phyloP scores from a whole-genome alignment of 2,888 invertebrate species.

The Ecliptopera silaceata region DNA sequence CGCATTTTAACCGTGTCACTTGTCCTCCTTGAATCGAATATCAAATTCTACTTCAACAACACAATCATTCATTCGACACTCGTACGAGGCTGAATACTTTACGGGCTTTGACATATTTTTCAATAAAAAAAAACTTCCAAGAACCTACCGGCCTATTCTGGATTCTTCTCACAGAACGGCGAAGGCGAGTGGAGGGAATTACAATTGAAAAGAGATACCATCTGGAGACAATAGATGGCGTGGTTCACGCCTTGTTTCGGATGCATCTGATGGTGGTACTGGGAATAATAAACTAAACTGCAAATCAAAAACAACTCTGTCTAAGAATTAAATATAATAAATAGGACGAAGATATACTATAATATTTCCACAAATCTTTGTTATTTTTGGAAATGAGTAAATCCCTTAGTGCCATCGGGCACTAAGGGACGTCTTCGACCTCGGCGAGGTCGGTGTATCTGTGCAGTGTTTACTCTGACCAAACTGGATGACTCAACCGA shows the following conservation, averaged over 20 bases:
- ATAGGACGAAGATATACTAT: not conserved
- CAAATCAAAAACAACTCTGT: not conserved
- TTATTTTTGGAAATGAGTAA: too few relatives aligned
- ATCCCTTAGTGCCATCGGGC: too few relatives aligned
- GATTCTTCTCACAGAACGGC: conserved; percentile 59
- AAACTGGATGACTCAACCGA: too few relatives aligned
- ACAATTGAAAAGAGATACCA: conserved; percentile 53
- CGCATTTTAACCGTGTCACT: not conserved
- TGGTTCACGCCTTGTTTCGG: conserved; percentile 37
- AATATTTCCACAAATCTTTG: too few relatives aligned
- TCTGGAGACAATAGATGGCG: conserved; percentile 52
- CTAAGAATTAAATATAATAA: not conserved
- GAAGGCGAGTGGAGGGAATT: conserved; percentile 46
- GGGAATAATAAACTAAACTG: conserved; percentile 13
- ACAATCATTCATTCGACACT: conserved; percentile 48
- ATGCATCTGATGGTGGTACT: conserved; percentile 11
- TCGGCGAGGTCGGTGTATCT: too few relatives aligned
- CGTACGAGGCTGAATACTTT: conserved; percentile 55
- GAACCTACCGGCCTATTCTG: conserved; percentile 49
- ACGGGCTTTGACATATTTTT: conserved; percentile 64
- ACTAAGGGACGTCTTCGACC: too few relatives aligned
- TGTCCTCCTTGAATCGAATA: conserved; percentile 7
- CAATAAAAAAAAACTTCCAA: conserved; percentile 40
- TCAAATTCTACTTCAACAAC: conserved; percentile 27
- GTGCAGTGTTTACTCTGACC: too few relatives aligned